Percentiles rank a stretch among this genome's conserved stretches.
phyloP scores from a whole-genome alignment of 2,888 invertebrate species.

The Drosophila merina region DNA sequence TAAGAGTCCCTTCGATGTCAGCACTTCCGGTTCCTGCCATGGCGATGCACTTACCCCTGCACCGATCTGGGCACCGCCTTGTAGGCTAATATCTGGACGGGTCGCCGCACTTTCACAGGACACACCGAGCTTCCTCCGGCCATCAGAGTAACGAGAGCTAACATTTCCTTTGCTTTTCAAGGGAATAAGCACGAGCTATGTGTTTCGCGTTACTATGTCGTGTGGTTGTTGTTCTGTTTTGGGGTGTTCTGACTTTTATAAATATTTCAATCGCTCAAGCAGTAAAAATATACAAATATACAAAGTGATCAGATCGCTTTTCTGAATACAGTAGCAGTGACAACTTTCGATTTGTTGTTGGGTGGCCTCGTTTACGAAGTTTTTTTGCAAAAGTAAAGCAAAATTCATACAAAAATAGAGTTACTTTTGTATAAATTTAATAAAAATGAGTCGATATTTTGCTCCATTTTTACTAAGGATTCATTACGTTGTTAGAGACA shows the following conservation, averaged over 20 bases:
- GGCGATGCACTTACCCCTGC: slow-evolving; percentile 22
- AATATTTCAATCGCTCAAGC: background rate
- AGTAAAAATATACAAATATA: slow-evolving; percentile 16
- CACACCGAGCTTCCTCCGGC: background rate
- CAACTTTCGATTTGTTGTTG: slow-evolving; percentile 2
- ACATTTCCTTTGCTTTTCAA: background rate
- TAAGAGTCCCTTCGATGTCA: background rate
- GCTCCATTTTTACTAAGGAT: no score
- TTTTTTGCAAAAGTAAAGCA: no score
- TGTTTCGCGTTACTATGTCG: slow-evolving; percentile 3
- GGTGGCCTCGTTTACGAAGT: no score
- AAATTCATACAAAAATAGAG: no score
- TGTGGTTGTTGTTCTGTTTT: background rate
- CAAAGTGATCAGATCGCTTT: background rate
- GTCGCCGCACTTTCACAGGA: background rate
- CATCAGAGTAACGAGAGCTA: slow-evolving; percentile 11
- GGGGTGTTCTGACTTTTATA: background rate
- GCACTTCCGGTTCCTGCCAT: background rate
- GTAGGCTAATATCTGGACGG: background rate
- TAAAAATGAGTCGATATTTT: background rate
- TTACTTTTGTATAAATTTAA: no score
- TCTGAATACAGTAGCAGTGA: slow-evolving; percentile 16
- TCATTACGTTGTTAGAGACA: no score
- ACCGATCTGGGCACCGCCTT: background rate
- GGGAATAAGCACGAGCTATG: background rate